These are phyloP conservation scores for Patella vulgata DNA, from an alignment of 1,140 invertebrate genomes.

Conservation along the genomic window DNA sequence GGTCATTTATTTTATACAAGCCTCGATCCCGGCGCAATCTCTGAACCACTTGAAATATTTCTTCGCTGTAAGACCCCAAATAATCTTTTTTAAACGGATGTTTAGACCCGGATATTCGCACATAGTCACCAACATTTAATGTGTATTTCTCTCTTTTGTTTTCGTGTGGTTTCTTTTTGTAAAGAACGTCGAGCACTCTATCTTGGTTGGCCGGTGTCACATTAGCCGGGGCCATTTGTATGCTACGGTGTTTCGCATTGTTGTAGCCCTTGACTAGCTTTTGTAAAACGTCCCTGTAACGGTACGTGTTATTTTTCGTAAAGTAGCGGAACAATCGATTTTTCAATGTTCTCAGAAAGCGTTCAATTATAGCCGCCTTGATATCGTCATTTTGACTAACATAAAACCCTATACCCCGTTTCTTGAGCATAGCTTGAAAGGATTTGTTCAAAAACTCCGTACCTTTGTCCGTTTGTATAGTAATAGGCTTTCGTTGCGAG, in stretches of 20 bases:
- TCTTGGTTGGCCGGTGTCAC: conserved; percentile 35
- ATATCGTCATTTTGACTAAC: conserved; percentile 48
- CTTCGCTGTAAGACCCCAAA: too few relatives aligned
- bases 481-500: neutral
- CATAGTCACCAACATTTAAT: too few relatives aligned
- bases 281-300: conserved; percentile 61
- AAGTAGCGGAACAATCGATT: conserved; percentile 66
- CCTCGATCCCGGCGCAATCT: too few relatives aligned
- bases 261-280: conserved; percentile 65
- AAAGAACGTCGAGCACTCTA: conserved; percentile 9
- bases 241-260: conserved; percentile 62
- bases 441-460: conserved; percentile 21
- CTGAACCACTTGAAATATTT: too few relatives aligned
- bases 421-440: conserved; percentile 20
- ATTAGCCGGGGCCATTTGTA: conserved; percentile 56
- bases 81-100: too few relatives aligned
- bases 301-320: conserved; percentile 61
- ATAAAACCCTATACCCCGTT: conserved; percentile 13
- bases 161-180: neutral
- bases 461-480: conserved; percentile 23
- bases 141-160: too few relatives aligned
- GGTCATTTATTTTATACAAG: too few relatives aligned
- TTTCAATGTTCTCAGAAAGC: conserved; percentile 68
- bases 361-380: conserved; percentile 67
- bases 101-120: too few relatives aligned